These are phyloP conservation scores for Germaria angustata DNA, from an alignment of 2,888 invertebrate species.

Conservation along the genomic window DNA sequence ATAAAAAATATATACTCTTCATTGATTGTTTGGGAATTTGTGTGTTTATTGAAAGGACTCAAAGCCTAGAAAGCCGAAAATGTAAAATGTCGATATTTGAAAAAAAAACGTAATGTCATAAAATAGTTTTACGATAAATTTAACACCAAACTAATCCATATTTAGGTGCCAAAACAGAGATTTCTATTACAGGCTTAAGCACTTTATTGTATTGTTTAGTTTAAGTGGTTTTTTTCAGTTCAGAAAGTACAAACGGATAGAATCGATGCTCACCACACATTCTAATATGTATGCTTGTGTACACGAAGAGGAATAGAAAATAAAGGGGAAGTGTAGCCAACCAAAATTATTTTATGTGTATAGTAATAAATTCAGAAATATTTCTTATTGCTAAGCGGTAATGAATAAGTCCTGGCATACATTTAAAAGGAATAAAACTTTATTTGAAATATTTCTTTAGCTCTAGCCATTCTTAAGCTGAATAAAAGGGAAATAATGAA, in stretches of 20 bases:
- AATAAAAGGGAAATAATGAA: too few species aligned
- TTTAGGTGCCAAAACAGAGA: constrained; percentile 65
- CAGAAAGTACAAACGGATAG: neutral
- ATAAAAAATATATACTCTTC: constrained; percentile 36
- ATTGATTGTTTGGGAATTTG: constrained; percentile 14
- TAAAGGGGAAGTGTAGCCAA: neutral
- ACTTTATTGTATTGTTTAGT: constrained; percentile 57
- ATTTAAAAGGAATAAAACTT: neutral
- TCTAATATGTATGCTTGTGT: neutral
- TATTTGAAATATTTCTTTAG: neutral
- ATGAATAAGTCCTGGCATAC: too few species aligned
- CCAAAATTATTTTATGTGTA: too few species aligned
- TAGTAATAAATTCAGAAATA: too few species aligned
- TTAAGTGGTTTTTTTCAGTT: constrained; percentile 58
- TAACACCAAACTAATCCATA: constrained; percentile 62
- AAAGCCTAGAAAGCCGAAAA: neutral
- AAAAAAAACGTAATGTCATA: constrained; percentile 38
- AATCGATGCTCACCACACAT: neutral
- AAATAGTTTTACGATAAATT: constrained; percentile 65
- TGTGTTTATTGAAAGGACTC: constrained; percentile 18
- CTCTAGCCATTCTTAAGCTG: too few species aligned
- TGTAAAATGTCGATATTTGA: neutral
- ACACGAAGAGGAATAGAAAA: neutral
- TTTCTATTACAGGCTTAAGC: constrained; percentile 59
- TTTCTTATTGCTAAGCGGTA: too few species aligned